These are phyloP conservation scores for Salticus scenicus DNA, from an alignment of 2,888 invertebrate genomes.

Conservation along the genomic window DNA sequence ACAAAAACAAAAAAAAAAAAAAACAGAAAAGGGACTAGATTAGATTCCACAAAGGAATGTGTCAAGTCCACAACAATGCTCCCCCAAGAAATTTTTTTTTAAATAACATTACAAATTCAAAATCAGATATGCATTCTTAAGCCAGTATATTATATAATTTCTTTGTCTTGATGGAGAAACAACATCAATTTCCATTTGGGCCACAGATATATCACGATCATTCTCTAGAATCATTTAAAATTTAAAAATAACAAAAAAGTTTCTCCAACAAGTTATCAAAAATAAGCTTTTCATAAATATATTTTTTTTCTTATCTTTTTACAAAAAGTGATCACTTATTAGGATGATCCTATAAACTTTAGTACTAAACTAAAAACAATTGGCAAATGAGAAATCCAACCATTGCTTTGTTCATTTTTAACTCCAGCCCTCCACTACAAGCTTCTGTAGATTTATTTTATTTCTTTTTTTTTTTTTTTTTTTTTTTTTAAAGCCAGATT, in stretches of 20 bases:
- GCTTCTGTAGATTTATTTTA: neutral
- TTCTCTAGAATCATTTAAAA: constrained; percentile 3
- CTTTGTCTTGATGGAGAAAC: constrained; percentile 58
- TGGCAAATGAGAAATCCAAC: constrained; percentile 23
- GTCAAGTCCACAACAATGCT: neutral
- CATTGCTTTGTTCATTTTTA: constrained; percentile 13
- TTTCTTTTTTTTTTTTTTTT: neutral
- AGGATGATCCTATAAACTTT: constrained; percentile 73
- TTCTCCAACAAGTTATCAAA: constrained; percentile 82
- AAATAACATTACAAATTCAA: neutral
- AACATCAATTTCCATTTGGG: constrained; percentile 21
- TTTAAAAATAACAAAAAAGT: constrained; percentile 71
- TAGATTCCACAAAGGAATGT: neutral
- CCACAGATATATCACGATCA: neutral
- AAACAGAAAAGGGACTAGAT: too few relatives aligned
- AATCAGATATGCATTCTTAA: neutral
- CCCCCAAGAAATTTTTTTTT: neutral
- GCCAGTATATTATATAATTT: too few relatives aligned
- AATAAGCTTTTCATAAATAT: constrained; percentile 79
- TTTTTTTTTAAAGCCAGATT: too few relatives aligned
- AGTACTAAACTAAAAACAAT: constrained; percentile 65
- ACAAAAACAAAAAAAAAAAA: too few relatives aligned
- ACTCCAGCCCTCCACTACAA: neutral
- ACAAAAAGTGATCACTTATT: constrained; percentile 75
- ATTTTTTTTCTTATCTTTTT: constrained; percentile 73